Evolutionary conservation across 2,797 vertebrate species (phyloP).

Genomic region (Aphelocoma californica): DNA sequence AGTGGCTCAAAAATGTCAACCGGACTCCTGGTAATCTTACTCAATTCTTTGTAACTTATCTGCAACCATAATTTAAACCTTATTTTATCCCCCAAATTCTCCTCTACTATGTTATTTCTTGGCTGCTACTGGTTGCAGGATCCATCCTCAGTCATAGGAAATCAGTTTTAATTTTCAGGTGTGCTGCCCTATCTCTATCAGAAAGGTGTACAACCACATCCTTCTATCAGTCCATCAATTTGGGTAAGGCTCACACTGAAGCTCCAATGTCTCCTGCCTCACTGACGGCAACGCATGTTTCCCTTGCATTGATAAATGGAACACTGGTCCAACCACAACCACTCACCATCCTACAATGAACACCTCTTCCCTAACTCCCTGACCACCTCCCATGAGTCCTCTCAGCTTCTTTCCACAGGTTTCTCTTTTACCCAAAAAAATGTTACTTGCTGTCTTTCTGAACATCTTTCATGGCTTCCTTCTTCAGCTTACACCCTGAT

Average conservation of each 20-base stretch:
- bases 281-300: rapidly evolving
- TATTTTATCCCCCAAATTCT: neutral
- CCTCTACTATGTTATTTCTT: neutral
- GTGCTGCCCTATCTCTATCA: neutral
- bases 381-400: neutral
- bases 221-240: neutral
- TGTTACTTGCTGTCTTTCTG: neutral
- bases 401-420: neutral
- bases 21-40: neutral
- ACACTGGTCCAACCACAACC: neutral
- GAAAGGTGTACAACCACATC: neutral
- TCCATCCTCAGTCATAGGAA: neutral
- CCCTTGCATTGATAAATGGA: neutral
- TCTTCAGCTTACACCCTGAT: neutral
- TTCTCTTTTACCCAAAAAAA: neutral
- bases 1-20: neutral
- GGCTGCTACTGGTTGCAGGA: neutral
- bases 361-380: neutral
- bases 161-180: neutral
- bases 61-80: neutral
- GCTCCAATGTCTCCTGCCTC: neutral
- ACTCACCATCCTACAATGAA: neutral
- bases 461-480: neutral
- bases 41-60: neutral
- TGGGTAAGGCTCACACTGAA: neutral